Conservation (phyloP, 2,888 invertebrate genomes). For the Latrodectus elegans region DNA sequence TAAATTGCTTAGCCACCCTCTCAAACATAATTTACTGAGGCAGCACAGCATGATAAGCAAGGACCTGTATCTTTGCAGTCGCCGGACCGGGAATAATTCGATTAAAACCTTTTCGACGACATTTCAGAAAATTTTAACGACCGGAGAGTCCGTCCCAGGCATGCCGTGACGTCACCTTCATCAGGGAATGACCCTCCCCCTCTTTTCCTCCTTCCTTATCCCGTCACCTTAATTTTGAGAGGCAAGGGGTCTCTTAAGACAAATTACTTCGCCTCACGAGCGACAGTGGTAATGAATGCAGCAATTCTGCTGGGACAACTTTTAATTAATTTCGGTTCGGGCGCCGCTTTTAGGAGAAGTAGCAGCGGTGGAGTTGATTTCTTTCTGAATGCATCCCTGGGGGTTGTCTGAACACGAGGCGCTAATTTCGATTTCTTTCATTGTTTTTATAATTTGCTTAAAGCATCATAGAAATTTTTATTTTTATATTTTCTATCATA, state of each 20-base stretch:
- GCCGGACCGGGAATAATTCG: constrained; percentile 26
- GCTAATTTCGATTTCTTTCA: background rate
- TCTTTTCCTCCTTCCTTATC: background rate
- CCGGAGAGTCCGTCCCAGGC: constrained; percentile 4
- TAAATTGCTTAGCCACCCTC: constrained; percentile 33
- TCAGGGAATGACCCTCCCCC: constrained; percentile 34
- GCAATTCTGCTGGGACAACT: constrained; percentile 59
- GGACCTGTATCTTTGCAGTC: background rate
- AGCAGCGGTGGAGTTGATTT: constrained; percentile 10
- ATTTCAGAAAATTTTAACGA: constrained; percentile 35
- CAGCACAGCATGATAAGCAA: constrained; percentile 29
- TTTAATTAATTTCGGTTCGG: constrained; percentile 59
- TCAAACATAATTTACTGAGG: constrained; percentile 37
- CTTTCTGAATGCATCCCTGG: constrained; percentile 6
- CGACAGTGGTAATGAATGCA: constrained; percentile 55
- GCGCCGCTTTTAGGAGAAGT: background rate
- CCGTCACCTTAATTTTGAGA: constrained; percentile 36
- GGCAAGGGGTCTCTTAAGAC: constrained; percentile 51
- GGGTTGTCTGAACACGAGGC: constrained; percentile 1
- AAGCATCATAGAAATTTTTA: too few species aligned
- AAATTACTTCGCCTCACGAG: constrained; percentile 39
- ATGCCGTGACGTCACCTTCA: constrained; percentile 44
- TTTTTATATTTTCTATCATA: too few species aligned
- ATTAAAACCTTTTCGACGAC: constrained; percentile 51
- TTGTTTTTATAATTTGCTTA: too few species aligned